phyloP scores from a whole-genome alignment of 2,797 vertebrate species.

The Pteropus rufus region DNA sequence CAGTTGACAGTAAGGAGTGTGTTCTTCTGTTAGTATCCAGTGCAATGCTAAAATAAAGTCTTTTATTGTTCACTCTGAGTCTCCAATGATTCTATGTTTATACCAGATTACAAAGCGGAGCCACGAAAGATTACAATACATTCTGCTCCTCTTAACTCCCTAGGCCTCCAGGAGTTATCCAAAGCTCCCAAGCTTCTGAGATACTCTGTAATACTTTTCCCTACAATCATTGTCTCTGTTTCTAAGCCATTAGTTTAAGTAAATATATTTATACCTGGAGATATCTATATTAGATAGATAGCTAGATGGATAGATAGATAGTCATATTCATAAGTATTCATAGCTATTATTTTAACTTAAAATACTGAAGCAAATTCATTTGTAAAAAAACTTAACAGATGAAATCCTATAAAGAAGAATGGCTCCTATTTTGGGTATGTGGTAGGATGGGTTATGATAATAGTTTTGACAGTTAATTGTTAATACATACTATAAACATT shows the following conservation, averaged over 20 bases:
- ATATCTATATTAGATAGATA: not conserved
- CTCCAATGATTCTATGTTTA: not conserved
- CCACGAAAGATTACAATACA: not conserved
- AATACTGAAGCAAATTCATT: not conserved
- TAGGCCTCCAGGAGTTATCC: not conserved
- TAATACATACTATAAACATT: not conserved
- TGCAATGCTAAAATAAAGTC: not conserved
- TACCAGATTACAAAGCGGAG: not conserved
- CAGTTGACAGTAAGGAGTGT: not conserved
- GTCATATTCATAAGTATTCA: not conserved
- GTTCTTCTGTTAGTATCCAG: not conserved
- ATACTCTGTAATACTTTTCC: not conserved
- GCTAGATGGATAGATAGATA: no score
- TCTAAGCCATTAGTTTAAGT: not conserved
- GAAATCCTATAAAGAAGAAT: not conserved
- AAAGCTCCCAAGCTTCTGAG: not conserved
- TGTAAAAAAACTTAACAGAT: not conserved
- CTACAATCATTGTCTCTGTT: not conserved
- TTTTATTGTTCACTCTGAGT: not conserved
- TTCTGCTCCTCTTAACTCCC: not conserved
- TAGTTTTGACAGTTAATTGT: not conserved
- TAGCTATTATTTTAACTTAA: conserved; percentile 19
- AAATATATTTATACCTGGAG: not conserved
- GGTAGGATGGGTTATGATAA: not conserved
- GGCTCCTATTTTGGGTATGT: not conserved